Conservation (phyloP, 2,888 invertebrate genomes). For the Abrostola triplasia region DNA sequence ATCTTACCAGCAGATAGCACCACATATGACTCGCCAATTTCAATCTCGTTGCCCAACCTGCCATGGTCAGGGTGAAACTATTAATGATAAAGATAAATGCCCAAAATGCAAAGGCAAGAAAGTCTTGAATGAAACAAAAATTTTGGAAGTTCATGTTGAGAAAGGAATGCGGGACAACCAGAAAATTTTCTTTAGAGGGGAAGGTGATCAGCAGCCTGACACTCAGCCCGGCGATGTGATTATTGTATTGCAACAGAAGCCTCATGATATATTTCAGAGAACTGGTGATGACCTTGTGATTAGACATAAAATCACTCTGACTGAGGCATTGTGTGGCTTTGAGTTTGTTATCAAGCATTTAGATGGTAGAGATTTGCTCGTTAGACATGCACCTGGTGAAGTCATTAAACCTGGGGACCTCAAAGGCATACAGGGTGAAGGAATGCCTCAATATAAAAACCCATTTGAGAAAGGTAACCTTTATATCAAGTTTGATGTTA, state of each 20-base stretch:
- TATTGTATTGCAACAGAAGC: constrained; percentile 94
- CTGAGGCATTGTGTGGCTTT: constrained; percentile 97
- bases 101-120: constrained; percentile 94
- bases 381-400: constrained; percentile 93
- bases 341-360: constrained; percentile 95
- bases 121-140: constrained; percentile 94
- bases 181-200: constrained; percentile 95
- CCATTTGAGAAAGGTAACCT: constrained; percentile 96
- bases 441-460: constrained; percentile 96
- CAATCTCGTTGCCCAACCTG: constrained; percentile 90
- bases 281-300: constrained; percentile 92
- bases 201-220: constrained; percentile 97
- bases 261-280: constrained; percentile 94
- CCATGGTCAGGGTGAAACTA: constrained; percentile 91
- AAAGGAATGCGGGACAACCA: constrained; percentile 96
- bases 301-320: constrained; percentile 92
- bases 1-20: constrained; percentile 91
- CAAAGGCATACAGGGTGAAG: constrained; percentile 94
- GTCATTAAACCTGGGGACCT: constrained; percentile 94
- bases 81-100: constrained; percentile 95
- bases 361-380: constrained; percentile 94
- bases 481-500: constrained; percentile 95
- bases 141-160: constrained; percentile 95
- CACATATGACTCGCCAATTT: constrained; percentile 90
- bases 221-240: constrained; percentile 96